Evolutionary conservation across 2,888 invertebrate species (phyloP).

Genomic region (Nysson spinosus): DNA sequence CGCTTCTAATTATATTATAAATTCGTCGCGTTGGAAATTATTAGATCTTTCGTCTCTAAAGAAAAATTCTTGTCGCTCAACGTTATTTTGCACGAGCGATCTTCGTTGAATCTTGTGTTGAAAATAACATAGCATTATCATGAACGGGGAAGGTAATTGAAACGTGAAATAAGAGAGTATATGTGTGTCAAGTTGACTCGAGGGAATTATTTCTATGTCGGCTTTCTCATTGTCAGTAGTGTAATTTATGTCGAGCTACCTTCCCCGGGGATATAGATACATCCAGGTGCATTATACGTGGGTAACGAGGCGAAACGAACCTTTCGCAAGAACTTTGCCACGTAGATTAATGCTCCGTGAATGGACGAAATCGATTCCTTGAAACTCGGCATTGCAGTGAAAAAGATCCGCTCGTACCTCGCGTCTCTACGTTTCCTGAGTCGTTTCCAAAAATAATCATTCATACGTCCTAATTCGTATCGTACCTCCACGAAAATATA

Average conservation of each 20-base stretch:
- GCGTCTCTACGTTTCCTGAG: no score
- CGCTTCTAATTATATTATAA: no score
- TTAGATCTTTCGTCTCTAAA: no score
- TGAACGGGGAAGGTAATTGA: not conserved
- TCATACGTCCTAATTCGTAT: no score
- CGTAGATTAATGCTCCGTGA: slow-evolving; percentile 24
- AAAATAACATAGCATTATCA: no score
- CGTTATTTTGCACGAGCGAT: no score
- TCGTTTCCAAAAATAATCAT: no score
- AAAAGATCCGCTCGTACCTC: slow-evolving; percentile 27
- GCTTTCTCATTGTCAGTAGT: slow-evolving; percentile 24
- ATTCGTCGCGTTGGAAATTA: no score
- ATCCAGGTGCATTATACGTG: slow-evolving; percentile 24
- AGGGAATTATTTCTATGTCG: slow-evolving; percentile 1
- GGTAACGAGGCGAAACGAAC: slow-evolving; percentile 36
- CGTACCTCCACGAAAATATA: no score
- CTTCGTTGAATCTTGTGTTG: no score
- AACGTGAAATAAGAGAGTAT: not conserved
- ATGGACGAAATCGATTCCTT: slow-evolving; percentile 45
- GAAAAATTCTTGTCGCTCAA: no score
- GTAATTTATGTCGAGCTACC: slow-evolving; percentile 36
- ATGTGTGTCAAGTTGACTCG: not conserved
- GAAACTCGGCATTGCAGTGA: slow-evolving; percentile 50
- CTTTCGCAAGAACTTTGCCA: slow-evolving; percentile 19
- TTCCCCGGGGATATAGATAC: slow-evolving; percentile 10